These are phyloP conservation scores for Amitus sp. DNA, from an alignment of 2,888 invertebrate genomes.

Conservation along the genomic window DNA sequence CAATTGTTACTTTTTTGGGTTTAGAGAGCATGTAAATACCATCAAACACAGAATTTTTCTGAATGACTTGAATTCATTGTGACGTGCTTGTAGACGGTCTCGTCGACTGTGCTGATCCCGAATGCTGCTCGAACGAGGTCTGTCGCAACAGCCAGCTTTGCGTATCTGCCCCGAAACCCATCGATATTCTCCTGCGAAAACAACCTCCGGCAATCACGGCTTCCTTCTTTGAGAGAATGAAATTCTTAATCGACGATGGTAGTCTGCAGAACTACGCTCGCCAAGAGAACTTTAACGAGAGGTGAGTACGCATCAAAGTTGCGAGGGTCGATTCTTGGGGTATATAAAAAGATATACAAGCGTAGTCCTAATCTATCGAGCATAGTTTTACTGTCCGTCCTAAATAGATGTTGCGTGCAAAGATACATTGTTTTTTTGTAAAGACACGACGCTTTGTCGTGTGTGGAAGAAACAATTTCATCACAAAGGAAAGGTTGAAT, in stretches of 20 bases:
- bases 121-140: constrained; percentile 88
- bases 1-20: no score
- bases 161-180: constrained; percentile 94
- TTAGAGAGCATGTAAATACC: no score
- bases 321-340: not conserved
- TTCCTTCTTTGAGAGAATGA: constrained; percentile 98
- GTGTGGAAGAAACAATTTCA: constrained; percentile 43
- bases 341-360: not conserved
- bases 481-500: not conserved
- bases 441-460: constrained; percentile 38
- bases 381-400: constrained; percentile 52
- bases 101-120: constrained; percentile 97
- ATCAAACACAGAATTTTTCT: no score
- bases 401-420: constrained; percentile 58
- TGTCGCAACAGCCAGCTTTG: constrained; percentile 91
- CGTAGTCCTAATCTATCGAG: constrained; percentile 11
- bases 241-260: constrained; percentile 97
- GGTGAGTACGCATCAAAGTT: constrained; percentile 72
- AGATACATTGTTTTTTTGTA: constrained; percentile 35
- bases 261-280: constrained; percentile 98
- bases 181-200: constrained; percentile 93
- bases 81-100: constrained; percentile 81
- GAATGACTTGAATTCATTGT: no score
- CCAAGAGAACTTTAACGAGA: constrained; percentile 95
- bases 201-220: constrained; percentile 97